Base-by-base conservation (phyloP, 37 sponge, comb jelly and placozoan species). In the Cladorhizidae sp. region DNA sequence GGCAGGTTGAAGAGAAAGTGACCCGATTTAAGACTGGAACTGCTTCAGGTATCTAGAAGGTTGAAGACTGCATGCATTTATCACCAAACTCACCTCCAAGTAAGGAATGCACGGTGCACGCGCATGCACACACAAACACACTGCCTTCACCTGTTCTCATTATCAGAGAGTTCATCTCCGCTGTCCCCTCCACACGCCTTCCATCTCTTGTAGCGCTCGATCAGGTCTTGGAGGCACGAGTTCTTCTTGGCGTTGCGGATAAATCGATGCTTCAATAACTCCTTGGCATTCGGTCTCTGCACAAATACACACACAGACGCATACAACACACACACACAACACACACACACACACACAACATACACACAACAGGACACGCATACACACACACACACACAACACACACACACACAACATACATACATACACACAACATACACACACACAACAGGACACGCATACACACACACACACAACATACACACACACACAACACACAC, bases 211-310 rank as follows among this genome's bases (percentile, higher is more conserved):
- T 84, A 80, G 6, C 86, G 61, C 56, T 92, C 95, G 21, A 97
- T 91, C 52, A 97, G 81, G 57, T 97, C 97, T 40, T 84, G 83
- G 39, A 97, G 79, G 80, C 80, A 85, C 0, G 92, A 88, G 33
- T 82, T 87, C 88, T 97, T 97, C 73, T 89, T 91, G 14, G 90
- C 87, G 21, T 64, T 67, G 38, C 83, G 83, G 28, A 97, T 86
- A 59, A 97, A 97, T 78, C 81, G 74, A 73, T 92, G 93, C 52
- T 84, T 91, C 41, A 97, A 70, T 62, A 97, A 78, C 77, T 97
- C 97, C 29, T 83, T 83, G 3, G 95, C 93, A 64, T 73, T 83
- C 7, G 97, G 97, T 61, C 97, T 76, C 97, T 97, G 78, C 12
- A 65, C 31, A 31, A 65, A 17, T 12, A 65, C 32, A 65, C 9